Percentiles rank a stretch among this genome's conserved stretches.
These are phyloP conservation scores for Ligdia adustata DNA, from an alignment of 2,888 invertebrate species.

Conservation along the genomic window DNA sequence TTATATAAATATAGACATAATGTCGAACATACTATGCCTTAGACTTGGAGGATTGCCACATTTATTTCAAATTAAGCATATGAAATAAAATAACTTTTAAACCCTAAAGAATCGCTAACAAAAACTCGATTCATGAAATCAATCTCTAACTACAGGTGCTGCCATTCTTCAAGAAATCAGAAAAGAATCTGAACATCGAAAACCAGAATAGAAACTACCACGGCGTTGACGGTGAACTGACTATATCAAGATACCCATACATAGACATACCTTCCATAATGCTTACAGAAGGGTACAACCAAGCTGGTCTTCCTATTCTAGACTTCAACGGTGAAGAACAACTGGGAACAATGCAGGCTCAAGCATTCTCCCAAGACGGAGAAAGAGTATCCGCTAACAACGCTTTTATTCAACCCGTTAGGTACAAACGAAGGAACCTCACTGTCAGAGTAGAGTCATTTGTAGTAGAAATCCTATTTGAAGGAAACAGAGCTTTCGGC, in stretches of 20 bases:
- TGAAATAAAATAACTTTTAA: no score
- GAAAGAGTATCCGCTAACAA: conserved; percentile 84
- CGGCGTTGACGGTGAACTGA: conserved; percentile 83
- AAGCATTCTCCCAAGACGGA: conserved; percentile 82
- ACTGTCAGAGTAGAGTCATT: conserved; percentile 76
- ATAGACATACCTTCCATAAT: conserved; percentile 81
- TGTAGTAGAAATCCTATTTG: conserved; percentile 81
- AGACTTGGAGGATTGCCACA: no score
- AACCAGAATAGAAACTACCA: conserved; percentile 81
- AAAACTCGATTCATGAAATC: no score
- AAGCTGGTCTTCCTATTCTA: conserved; percentile 81
- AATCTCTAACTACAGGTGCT: conserved; percentile 75
- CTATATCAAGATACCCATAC: conserved; percentile 84
- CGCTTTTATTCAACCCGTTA: conserved; percentile 87
- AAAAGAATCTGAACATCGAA: conserved; percentile 82
- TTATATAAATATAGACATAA: no score
- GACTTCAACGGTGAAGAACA: conserved; percentile 83
- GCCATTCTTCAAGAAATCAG: conserved; percentile 87
- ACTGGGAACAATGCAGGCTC: conserved; percentile 83
- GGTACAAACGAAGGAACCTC: conserved; percentile 78
- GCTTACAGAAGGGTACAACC: conserved; percentile 81
- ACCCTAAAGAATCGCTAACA: no score
- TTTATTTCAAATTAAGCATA: no score
- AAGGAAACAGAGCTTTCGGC: conserved; percentile 64
- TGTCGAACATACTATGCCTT: no score